Evolutionary conservation across 2,113 vertebrate species (phyloP).

Genomic region (Tapirus terrestris): DNA sequence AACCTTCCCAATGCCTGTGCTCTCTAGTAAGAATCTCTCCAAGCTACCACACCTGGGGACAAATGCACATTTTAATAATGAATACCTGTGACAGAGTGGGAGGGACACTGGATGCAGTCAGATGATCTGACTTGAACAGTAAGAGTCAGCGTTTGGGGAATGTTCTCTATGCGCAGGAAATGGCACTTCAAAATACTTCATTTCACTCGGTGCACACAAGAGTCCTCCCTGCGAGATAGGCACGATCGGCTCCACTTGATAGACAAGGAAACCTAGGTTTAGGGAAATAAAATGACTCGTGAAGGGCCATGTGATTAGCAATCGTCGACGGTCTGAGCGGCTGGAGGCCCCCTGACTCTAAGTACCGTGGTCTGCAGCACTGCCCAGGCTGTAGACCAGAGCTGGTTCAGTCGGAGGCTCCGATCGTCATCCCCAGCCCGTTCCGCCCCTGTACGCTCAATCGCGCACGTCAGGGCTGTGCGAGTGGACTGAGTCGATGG

Average conservation of each 20-base stretch:
- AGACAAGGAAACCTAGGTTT: not conserved
- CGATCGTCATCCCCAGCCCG: rapidly evolving
- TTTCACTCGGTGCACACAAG: not conserved
- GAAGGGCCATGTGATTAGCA: not conserved
- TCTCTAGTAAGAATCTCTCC: not conserved
- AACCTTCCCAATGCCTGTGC: not conserved
- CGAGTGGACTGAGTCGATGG: rapidly evolving
- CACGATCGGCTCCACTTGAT: rapidly evolving
- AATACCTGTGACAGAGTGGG: too few relatives aligned
- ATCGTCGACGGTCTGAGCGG: not conserved
- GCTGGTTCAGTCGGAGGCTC: rapidly evolving
- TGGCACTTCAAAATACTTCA: not conserved
- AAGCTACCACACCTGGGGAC: not conserved
- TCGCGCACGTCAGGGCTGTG: rapidly evolving
- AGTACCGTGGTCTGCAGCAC: rapidly evolving
- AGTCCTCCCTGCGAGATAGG: too few relatives aligned
- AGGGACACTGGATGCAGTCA: rapidly evolving
- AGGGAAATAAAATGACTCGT: not conserved
- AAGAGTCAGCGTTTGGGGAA: not conserved
- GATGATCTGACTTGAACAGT: not conserved
- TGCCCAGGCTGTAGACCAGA: rapidly evolving
- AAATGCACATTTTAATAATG: rapidly evolving
- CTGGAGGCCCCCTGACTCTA: too few relatives aligned
- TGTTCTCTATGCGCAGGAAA: rapidly evolving
- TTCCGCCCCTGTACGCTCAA: rapidly evolving